A percentile compares a stretch with the other conserved stretches of the same genome.
Conservation (phyloP, 2,888 invertebrate species). For the Piscicola geometra region DNA sequence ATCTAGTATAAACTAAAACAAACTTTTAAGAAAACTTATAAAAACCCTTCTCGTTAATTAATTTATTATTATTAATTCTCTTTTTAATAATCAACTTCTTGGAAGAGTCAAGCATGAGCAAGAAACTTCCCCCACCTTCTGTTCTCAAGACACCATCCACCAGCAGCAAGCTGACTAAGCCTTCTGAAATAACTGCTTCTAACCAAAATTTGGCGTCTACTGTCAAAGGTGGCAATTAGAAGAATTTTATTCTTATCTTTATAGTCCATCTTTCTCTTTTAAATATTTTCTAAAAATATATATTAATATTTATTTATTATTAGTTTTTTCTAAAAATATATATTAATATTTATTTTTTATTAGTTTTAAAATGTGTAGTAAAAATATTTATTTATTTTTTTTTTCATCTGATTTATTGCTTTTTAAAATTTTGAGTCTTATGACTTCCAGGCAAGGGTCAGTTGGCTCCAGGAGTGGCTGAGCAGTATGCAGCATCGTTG, state of each 20-base stretch:
- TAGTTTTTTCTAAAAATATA: not conserved
- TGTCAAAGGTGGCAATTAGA: not conserved
- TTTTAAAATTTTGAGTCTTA: too few relatives aligned
- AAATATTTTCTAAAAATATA: not conserved
- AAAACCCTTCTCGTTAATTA: too few relatives aligned
- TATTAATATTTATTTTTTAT: slow-evolving; percentile 6
- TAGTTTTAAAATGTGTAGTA: not conserved
- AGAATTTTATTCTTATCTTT: too few relatives aligned
- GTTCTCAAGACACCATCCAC: slow-evolving; percentile 9
- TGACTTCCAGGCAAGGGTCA: not conserved
- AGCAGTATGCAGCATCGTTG: slow-evolving; percentile 31
- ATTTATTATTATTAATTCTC: too few relatives aligned
- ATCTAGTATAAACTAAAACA: too few relatives aligned
- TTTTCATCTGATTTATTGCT: too few relatives aligned
- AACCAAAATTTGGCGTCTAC: not conserved
- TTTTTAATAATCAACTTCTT: too few relatives aligned
- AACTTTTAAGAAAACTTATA: too few relatives aligned
- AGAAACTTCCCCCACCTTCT: not conserved
- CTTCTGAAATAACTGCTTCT: not conserved
- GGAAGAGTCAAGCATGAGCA: too few relatives aligned
- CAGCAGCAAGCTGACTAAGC: slow-evolving; percentile 15
- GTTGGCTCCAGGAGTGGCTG: slow-evolving; percentile 34
- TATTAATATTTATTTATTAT: slow-evolving; percentile 11
- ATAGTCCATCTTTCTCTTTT: not conserved
- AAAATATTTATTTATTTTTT: not conserved